Percentiles rank a stretch among this genome's conserved stretches.
phyloP scores from a whole-genome alignment of 1,140 invertebrate genomes.

The Teleogryllus occipitalis region DNA sequence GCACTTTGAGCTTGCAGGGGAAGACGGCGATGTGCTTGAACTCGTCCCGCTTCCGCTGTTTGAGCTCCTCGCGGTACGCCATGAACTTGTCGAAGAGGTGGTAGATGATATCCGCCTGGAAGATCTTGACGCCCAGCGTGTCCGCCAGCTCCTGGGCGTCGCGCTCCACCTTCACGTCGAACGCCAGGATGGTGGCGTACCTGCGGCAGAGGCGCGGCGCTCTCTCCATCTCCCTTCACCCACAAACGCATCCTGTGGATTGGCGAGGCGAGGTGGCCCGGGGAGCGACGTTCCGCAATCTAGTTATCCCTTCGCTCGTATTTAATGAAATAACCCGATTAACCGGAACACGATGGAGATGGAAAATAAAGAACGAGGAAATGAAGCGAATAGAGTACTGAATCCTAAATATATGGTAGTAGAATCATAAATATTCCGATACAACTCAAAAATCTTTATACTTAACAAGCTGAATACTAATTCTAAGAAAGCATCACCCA shows the following conservation, averaged over 20 bases:
- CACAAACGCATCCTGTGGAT: background rate
- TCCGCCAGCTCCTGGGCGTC: conserved; percentile 98
- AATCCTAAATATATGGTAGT: too few species aligned
- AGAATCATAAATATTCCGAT: too few species aligned
- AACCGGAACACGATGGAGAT: too few species aligned
- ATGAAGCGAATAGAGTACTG: too few species aligned
- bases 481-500: too few species aligned
- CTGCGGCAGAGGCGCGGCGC: conserved; percentile 37
- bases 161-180: conserved; percentile 96
- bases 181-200: conserved; percentile 96
- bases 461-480: too few species aligned
- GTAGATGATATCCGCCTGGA: conserved; percentile 99
- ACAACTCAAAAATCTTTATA: too few species aligned
- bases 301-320: too few species aligned
- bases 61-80: conserved; percentile 89
- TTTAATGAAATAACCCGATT: too few species aligned
- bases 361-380: too few species aligned
- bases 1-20: conserved; percentile 85
- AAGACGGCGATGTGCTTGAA: conserved; percentile 96
- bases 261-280: too few species aligned
- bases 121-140: conserved; percentile 87
- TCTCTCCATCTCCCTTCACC: background rate
- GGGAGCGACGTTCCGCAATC: too few species aligned
- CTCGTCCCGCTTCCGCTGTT: conserved; percentile 85
- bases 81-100: conserved; percentile 98